Percentiles rank a stretch among this genome's conserved stretches.
Conservation (phyloP, 2,888 invertebrate genomes). For the Sinohyriopsis cumingii region DNA sequence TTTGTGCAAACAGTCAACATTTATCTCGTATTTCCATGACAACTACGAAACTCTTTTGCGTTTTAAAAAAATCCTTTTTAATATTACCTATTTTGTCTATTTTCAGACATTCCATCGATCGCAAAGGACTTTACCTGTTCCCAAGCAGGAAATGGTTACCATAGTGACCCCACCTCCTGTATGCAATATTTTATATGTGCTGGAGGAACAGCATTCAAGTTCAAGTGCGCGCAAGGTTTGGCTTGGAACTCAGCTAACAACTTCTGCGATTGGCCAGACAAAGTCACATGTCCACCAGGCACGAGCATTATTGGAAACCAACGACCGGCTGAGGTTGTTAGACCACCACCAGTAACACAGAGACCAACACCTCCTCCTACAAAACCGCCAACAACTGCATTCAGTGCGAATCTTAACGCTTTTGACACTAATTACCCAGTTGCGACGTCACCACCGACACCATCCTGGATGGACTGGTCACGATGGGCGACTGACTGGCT, state of each 20-base stretch:
- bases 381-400: no score
- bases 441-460: conserved; percentile 11
- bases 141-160: conserved; percentile 41
- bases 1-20: no score
- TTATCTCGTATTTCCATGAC: no score
- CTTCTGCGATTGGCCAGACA: conserved; percentile 56
- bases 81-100: not conserved
- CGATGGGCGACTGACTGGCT: conserved; percentile 30
- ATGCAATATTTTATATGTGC: conserved; percentile 52
- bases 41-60: no score
- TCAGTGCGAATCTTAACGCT: not conserved
- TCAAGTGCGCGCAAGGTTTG: conserved; percentile 49
- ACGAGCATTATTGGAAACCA: not conserved
- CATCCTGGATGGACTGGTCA: conserved; percentile 36
- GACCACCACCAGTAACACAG: conserved; percentile 6
- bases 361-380: not conserved
- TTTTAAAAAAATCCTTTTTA: not conserved
- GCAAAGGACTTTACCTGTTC: conserved; percentile 42
- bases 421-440: not conserved
- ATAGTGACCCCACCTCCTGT: conserved; percentile 44
- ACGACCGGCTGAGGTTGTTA: not conserved
- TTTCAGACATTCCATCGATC: conserved; percentile 30
- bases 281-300: conserved; percentile 22
- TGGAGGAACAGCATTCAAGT: conserved; percentile 41
- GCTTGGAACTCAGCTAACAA: conserved; percentile 42